Conservation (phyloP, 2,113 vertebrate genomes). For the Chrysochloris asiatica region DNA sequence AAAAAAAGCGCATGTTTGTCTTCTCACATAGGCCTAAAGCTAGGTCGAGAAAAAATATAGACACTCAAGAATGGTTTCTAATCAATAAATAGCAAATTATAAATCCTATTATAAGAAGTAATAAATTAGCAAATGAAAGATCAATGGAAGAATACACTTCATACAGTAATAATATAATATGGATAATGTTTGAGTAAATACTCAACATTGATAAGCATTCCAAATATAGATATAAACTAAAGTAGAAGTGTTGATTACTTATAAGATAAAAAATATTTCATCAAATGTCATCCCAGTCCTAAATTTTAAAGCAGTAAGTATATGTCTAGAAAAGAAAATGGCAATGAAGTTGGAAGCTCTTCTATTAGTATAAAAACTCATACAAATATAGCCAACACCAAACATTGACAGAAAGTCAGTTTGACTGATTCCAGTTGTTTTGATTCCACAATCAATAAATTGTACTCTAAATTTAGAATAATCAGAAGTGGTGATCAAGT, state of each 20-base stretch:
- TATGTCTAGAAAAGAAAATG: neutral
- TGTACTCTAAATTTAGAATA: neutral
- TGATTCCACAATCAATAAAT: conserved; percentile 10
- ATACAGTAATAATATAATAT: neutral
- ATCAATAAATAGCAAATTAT: conserved; percentile 24
- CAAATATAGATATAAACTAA: conserved; percentile 34
- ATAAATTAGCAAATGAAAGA: conserved; percentile 39
- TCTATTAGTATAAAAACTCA: neutral
- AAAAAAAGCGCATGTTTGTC: neutral
- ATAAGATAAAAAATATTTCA: neutral
- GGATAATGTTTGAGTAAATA: neutral
- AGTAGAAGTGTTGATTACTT: neutral
- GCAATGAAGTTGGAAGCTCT: neutral
- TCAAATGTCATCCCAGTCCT: conserved; percentile 16
- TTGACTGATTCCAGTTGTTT: neutral
- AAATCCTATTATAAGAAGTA: neutral
- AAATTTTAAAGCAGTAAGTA: neutral
- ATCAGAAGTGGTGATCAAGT: neutral
- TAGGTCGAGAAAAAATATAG: neutral
- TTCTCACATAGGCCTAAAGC: neutral
- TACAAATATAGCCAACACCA: neutral
- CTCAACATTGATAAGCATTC: neutral
- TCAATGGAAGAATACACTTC: neutral
- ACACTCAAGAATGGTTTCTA: neutral
- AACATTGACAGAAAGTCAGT: neutral